Evolutionary conservation across 2,797 vertebrate species (phyloP).

Genomic region (Sebastes diaconus): DNA sequence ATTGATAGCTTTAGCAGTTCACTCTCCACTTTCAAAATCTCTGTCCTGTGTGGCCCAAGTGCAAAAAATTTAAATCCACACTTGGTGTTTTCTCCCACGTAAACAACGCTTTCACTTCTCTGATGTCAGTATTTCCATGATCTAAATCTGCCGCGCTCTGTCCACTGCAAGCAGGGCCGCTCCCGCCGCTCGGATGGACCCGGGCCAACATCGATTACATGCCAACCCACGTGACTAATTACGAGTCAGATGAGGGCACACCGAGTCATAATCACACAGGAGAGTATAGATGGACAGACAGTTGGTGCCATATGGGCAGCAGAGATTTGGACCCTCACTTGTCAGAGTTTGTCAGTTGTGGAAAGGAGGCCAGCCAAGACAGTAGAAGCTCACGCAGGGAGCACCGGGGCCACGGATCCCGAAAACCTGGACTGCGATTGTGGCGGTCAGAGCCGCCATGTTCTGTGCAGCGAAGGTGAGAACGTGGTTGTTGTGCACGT

Average conservation of each 20-base stretch:
- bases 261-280: conserved; percentile 50
- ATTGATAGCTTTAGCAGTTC: neutral
- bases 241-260: conserved; percentile 61
- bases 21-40: neutral
- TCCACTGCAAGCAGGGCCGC: conserved; percentile 26
- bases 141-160: conserved; percentile 1
- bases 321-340: conserved; percentile 50
- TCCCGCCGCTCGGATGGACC: conserved; percentile 46
- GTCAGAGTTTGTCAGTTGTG: conserved; percentile 39
- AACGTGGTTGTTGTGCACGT: neutral
- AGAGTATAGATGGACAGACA: conserved; percentile 41
- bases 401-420: neutral
- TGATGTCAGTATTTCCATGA: neutral
- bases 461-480: conserved; percentile 78
- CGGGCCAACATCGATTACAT: conserved; percentile 50
- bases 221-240: conserved; percentile 72
- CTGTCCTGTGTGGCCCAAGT: neutral
- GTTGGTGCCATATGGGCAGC: conserved; percentile 62
- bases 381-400: conserved; percentile 22
- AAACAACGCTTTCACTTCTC: neutral
- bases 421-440: conserved; percentile 16
- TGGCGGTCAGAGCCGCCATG: conserved; percentile 57
- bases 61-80: neutral
- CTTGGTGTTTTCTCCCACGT: neutral
- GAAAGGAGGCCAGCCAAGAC: conserved; percentile 44